Base-by-base conservation (phyloP, 2,888 invertebrate species). In the Diarsia rubi region DNA sequence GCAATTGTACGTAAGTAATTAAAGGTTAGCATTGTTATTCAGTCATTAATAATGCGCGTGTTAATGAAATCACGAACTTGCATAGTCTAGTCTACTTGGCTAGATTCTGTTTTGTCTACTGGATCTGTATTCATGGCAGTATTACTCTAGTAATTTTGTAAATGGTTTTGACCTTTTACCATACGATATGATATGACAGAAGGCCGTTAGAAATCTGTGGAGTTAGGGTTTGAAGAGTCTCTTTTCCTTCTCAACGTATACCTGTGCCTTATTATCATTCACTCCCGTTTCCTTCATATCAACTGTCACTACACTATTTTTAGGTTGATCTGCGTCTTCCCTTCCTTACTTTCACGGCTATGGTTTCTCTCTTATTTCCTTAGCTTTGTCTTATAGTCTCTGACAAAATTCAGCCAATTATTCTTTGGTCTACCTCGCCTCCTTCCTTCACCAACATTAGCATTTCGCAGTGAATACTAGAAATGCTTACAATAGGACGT, bases 1-100 rank as follows among this genome's bases (percentile, higher is more conserved):
- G 45, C 69, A 52, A 69, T 49, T 69, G 69, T 82, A 73, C 78
- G 73, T 81, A 70, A 78, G 59, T 68, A 73, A 82, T 82, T 63
- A 69, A 52, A 16, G 57, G 31, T 81, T 54, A 31, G 67, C 66
- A 60, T 67, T 63, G 69, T 37, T 78, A 79, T 74, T 74, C 68
- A 81, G 27, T 60, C 27, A 70, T 79, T 81, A 70, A 1, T 44
- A 65, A 82, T 82, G 82, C 74, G n/a, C 67, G 69, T 72, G 57
- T 78, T 62, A 59, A 74, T 57, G 8, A 57, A 31, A 78, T 59
- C 78, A 69, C 73, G 68, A 62, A 67, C 73, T 60, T 70, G 31
- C 45, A 67, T 31, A 47, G 27, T 65, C 16, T 65, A 57, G 24
- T 19, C 4, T n/a, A 71, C 6, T 59, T 24, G 45, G 42, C 42